Conservation (phyloP, 2,888 invertebrate genomes). For the Acanthosepion lycidas region DNA sequence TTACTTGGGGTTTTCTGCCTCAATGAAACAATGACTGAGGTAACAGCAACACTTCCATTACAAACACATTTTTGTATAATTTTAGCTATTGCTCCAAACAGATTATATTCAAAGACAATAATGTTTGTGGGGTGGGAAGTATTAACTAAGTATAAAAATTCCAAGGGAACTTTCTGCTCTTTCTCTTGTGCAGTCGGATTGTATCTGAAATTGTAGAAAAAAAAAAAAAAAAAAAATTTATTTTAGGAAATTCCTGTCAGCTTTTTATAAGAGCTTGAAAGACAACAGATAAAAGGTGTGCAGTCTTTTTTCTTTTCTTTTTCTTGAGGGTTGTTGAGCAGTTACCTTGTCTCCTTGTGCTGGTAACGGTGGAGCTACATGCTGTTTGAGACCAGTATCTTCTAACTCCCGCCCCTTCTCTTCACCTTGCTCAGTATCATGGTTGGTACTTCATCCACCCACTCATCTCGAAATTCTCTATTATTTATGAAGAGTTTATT, state of each 20-base stretch:
- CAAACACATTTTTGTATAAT: slow-evolving; percentile 14
- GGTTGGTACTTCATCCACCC: slow-evolving; percentile 1
- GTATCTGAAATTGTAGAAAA: slow-evolving; percentile 21
- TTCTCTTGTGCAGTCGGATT: not conserved
- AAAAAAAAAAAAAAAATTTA: not conserved
- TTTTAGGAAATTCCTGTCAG: not conserved
- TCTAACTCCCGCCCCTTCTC: not conserved
- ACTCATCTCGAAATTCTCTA: not conserved
- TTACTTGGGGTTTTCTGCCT: not conserved
- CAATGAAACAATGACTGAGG: not conserved
- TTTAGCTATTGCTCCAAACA: not conserved
- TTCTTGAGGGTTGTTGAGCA: not conserved
- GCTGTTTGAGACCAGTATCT: not conserved
- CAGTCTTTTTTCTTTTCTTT: not conserved
- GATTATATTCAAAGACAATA: not conserved
- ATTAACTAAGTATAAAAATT: not conserved
- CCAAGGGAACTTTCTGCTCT: not conserved
- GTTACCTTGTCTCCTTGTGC: slow-evolving; percentile 33
- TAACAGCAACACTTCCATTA: not conserved
- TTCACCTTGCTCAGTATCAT: slow-evolving; percentile 10
- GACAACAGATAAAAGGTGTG: not conserved
- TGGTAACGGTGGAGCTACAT: slow-evolving; percentile 21
- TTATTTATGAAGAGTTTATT: not conserved
- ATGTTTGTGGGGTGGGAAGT: not conserved
- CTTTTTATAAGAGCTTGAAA: slow-evolving; percentile 33